Conservation (phyloP, 2,113 vertebrate genomes). For the Chloropsis cyanopogon region DNA sequence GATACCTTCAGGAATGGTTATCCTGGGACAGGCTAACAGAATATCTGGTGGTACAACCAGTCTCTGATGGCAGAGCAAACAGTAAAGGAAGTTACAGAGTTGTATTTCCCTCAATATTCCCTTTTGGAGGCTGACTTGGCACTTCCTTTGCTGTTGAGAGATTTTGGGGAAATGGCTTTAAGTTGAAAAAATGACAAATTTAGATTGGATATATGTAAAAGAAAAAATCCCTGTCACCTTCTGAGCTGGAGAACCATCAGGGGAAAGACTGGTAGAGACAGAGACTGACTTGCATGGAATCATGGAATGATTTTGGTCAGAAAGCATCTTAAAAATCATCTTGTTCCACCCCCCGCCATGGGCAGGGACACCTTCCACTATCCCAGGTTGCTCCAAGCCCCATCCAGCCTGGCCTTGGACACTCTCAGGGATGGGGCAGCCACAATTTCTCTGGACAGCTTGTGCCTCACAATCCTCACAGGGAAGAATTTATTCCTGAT, state of each 20-base stretch:
- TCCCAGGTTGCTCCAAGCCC: neutral
- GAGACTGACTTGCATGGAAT: neutral
- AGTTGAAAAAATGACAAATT: neutral
- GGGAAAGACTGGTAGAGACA: neutral
- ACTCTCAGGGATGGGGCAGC: neutral
- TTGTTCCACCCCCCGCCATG: neutral
- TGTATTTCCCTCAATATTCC: neutral
- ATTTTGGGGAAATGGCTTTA: neutral
- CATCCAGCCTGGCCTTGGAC: accelerated
- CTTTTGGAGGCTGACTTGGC: neutral
- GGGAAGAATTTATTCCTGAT: neutral
- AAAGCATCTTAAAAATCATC: neutral
- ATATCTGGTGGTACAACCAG: accelerated
- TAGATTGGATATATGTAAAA: neutral
- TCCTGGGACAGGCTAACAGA: neutral
- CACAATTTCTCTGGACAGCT: neutral
- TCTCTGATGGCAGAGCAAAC: neutral
- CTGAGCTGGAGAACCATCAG: neutral
- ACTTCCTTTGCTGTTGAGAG: neutral
- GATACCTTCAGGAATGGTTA: neutral
- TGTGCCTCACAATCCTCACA: neutral
- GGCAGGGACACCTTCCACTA: neutral
- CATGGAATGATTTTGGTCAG: neutral
- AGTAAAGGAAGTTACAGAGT: neutral
- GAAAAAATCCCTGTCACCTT: neutral